Evolutionary conservation across 2,113 vertebrate genomes (phyloP).

Genomic region (Hyperoodon ampullatus): DNA sequence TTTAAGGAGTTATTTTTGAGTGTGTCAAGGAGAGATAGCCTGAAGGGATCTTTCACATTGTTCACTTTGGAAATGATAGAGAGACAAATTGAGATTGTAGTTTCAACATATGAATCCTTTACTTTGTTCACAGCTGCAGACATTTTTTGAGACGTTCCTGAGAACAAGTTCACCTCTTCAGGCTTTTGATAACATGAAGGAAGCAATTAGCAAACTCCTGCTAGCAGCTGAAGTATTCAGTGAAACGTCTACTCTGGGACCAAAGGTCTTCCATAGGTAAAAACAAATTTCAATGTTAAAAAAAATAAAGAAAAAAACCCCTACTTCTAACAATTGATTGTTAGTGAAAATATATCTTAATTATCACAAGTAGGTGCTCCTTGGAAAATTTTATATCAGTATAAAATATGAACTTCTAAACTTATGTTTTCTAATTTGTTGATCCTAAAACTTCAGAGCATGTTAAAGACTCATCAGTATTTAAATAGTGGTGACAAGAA

Average conservation of each 20-base stretch:
- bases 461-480: neutral
- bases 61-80: neutral
- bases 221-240: slow-evolving; percentile 85
- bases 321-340: neutral
- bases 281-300: neutral
- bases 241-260: slow-evolving; percentile 75
- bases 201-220: slow-evolving; percentile 90
- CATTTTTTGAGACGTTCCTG: slow-evolving; percentile 91
- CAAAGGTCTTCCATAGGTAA: slow-evolving; percentile 85
- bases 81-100: neutral
- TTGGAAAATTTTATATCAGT: neutral
- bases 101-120: slow-evolving; percentile 3
- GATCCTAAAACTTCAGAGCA: neutral
- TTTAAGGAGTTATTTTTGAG: neutral
- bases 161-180: slow-evolving; percentile 84
- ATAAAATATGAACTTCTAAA: neutral
- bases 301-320: neutral
- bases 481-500: neutral
- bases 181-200: slow-evolving; percentile 89
- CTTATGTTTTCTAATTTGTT: neutral
- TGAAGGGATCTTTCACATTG: neutral
- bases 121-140: slow-evolving; percentile 87
- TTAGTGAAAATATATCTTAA: neutral
- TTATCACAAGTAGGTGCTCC: neutral
- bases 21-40: neutral